Base-by-base conservation (phyloP, 2,113 vertebrate genomes). In the Telmatochromis sp. region DNA sequence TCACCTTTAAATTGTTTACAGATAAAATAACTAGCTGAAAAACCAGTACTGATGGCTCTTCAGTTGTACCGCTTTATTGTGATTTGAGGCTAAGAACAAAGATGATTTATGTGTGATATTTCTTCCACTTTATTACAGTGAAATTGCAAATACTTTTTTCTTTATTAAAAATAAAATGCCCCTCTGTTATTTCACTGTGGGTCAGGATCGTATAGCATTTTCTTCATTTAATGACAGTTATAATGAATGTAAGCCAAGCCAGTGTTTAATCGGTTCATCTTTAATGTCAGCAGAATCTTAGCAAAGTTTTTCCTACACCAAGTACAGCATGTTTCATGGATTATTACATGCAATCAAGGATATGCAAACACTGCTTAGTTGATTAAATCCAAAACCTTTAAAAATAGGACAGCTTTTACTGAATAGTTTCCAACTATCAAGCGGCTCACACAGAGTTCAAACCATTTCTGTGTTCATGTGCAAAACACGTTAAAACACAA, bases 41-140 rank as follows among this genome's bases (percentile, higher is more conserved):
- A 49, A 49, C 0, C 42, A 31, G 1, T 31, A 31, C 1, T 28
- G 23, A 1, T 31, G 23, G 26, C 70, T 78, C 40, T 47, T 26
- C 42, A 28, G 21, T 7, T 28, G 4, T 28, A 28, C 40, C 4
- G 0, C 37, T 73, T 26, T 40, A 23, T 68, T 0, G 40, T 15
- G 21, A 73, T 73, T 73, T 73, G 21, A 73, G 37, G 3, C 13
- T 15, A 73, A 4, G 37, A 45, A 42, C 37, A 26, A 23, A 45
- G 37, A 70, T 23, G n/a, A 70, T 70, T 42, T 26, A 1, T 15
- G 9, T 73, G 26, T n/a, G 15, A 31, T 6, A 49, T 47, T 75
- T 75, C 21, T 47, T 47, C 45, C 73, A 12, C 45, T 31, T 49
- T 49, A 13, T 47, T 45, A 47, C 21, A 28, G 14, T 11, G 3